These are phyloP conservation scores for Hirudinaria manillensis DNA, from an alignment of 2,888 invertebrate species.

Conservation along the genomic window DNA sequence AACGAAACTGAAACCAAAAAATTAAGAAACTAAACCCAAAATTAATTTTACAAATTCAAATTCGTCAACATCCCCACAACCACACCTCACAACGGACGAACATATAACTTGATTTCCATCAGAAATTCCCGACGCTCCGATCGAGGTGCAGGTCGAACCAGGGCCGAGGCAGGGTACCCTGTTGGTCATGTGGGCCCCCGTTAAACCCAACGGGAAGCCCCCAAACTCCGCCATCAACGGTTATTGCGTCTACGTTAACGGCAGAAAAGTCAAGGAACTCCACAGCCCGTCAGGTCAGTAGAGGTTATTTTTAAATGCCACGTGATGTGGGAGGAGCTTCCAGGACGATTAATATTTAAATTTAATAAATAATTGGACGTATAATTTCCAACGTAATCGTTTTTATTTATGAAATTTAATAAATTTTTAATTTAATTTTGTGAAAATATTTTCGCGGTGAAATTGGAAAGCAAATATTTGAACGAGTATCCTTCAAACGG, in stretches of 20 bases:
- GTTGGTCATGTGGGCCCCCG: constrained; percentile 97
- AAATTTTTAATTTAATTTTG: too few relatives aligned
- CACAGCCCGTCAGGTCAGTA: constrained; percentile 69
- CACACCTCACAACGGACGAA: too few relatives aligned
- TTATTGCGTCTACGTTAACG: constrained; percentile 95
- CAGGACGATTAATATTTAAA: neutral
- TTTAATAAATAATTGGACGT: too few relatives aligned
- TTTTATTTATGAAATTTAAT: too few relatives aligned
- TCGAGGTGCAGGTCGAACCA: constrained; percentile 80
- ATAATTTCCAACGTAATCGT: too few relatives aligned
- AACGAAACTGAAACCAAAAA: too few relatives aligned
- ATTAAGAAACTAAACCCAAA: too few relatives aligned
- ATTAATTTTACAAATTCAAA: too few relatives aligned
- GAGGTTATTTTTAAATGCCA: neutral
- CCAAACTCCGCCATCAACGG: constrained; percentile 70
- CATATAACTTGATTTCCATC: constrained; percentile 24
- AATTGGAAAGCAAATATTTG: too few relatives aligned
- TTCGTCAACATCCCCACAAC: too few relatives aligned
- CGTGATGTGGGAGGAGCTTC: neutral
- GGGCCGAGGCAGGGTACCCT: constrained; percentile 98
- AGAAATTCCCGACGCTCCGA: constrained; percentile 65
- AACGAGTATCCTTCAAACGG: too few relatives aligned
- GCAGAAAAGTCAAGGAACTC: constrained; percentile 70
- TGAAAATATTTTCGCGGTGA: too few relatives aligned
- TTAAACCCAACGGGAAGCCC: constrained; percentile 66